phyloP scores from a whole-genome alignment of 2,113 vertebrate species.

The Neotoma lepida region DNA sequence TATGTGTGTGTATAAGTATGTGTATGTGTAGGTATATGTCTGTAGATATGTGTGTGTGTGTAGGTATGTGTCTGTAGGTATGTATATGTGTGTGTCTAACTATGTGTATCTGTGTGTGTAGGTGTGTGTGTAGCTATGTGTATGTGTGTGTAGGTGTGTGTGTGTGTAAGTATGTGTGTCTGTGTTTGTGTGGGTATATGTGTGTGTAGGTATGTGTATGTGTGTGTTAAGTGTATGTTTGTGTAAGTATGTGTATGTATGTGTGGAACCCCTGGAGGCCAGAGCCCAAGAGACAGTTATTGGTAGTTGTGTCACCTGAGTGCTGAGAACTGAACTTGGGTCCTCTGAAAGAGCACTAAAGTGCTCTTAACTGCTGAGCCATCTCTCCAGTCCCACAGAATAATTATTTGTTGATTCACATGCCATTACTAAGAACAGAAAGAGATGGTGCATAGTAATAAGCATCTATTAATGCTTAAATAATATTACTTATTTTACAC shows the following conservation, averaged over 20 bases:
- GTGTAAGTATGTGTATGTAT: not conserved
- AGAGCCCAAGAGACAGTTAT: not conserved
- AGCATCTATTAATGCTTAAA: constrained; percentile 9
- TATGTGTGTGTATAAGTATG: not conserved
- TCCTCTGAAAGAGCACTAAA: not conserved
- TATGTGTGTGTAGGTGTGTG: not conserved
- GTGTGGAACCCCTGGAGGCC: not conserved
- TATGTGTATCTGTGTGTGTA: not conserved
- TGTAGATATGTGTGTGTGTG: not conserved
- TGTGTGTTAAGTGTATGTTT: not conserved
- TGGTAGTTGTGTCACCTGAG: too few species aligned
- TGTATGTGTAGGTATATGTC: not conserved
- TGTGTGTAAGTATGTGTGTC: not conserved
- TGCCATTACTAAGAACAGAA: not conserved
- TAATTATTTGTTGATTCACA: not conserved
- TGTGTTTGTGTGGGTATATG: not conserved
- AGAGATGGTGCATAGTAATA: not conserved
- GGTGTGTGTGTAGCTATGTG: not conserved
- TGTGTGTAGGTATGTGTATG: not conserved
- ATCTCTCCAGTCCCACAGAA: not conserved
- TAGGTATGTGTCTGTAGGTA: not conserved
- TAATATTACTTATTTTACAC: not conserved
- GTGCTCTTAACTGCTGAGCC: not conserved
- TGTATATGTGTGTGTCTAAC: not conserved
- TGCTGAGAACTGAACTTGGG: not conserved